Base-by-base conservation (phyloP, 2,797 vertebrate genomes). In the Naso thynnoides region DNA sequence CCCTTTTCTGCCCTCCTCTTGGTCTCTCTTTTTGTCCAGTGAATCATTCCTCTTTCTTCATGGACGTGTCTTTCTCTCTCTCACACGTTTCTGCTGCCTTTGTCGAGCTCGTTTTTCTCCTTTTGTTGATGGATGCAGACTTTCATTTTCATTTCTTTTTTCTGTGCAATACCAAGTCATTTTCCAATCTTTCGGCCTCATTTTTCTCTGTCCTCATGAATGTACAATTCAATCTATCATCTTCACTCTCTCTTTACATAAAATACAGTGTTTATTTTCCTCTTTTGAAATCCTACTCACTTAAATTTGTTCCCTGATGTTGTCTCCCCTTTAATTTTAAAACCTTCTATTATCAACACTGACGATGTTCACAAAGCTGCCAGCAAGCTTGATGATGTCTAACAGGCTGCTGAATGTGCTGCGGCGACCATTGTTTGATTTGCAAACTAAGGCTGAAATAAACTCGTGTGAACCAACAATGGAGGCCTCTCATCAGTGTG, bases 31-130 rank as follows among this genome's bases (percentile, higher is more conserved):
- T 60, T 19, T 60, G 52, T 55, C n/a, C 8, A 52, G 57, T 70
- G 77, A 74, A 70, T 83, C 76, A 73, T 58, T 33, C 39, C 59
- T 78, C 63, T 63, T 67, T 68, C 68, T 70, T 59, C 38, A 2
- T 3, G 8, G 62, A 77, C 16, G 60, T 55, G n/a, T 41, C 49
- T 16, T 29, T 62, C 21, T 24, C 11, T 39, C 49, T 18, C 4
- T 36, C 33, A 10, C 33, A 36, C 33, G 1, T 64, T 66, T 55
- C 45, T 29, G 15, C 68, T 8, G 27, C 53, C 66, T 73, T 64
- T 59, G 31, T 76, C 15, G 0, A 18, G 29, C 56, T 72, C 13
- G 44, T 81, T 81, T 64, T 77, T 63, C 73, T 71, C 26, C 19
- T 65, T n/a, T 73, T 78, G 41, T 73, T 76, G 61, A 84, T 33